Base-by-base conservation (phyloP, 2,797 vertebrate genomes). In the Notoglanidium macrostoma region DNA sequence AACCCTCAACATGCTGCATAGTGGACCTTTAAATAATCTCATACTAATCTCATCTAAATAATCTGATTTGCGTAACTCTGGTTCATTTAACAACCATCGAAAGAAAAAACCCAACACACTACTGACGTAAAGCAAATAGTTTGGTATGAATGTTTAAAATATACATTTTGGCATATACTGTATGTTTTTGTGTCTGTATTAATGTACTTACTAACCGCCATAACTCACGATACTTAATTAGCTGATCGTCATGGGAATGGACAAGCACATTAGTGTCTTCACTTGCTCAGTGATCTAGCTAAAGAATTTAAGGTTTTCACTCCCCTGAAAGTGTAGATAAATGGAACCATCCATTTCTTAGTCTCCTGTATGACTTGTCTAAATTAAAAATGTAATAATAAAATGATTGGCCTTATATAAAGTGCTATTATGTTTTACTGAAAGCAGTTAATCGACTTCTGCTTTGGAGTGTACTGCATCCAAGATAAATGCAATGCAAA, bases 401-500 rank as follows among this genome's bases (percentile, higher is more conserved):
- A 29, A 67, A 49, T 46, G 26, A 77, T 73, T 63, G 10, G 5
- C 7, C 8, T 44, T 67, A 29, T 6, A 51, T 59, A 82, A 57
- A 10, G 11, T 63, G 80, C 9, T 76, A 51, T 77, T 54, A 65
- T 84, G 7, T 32, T 83, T 15, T 57, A 59, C 44, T 86, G 4
- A 15, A 29, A 49, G 15, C 9, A 44, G 51, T 54, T 49, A 5
- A 87, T 67, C 51, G 40, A 23, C 44, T 29, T 65, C 29, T 77
- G 40, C 11, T 46, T 81, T 87, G 26, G 44, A 81, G 29, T 77
- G 46, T 63, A 87, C 77, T 85, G 86, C 67, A 85, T 85, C 76
- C 70, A 89, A 65, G 68, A 86, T 73, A 84, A 76, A 23, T 21
- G 68, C 32, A 82, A 77, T 84, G 84, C 84, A 89, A 89, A 80